These are phyloP conservation scores for Dendroctonus ponderosae DNA, from an alignment of 1,140 invertebrate genomes.

Conservation along the genomic window DNA sequence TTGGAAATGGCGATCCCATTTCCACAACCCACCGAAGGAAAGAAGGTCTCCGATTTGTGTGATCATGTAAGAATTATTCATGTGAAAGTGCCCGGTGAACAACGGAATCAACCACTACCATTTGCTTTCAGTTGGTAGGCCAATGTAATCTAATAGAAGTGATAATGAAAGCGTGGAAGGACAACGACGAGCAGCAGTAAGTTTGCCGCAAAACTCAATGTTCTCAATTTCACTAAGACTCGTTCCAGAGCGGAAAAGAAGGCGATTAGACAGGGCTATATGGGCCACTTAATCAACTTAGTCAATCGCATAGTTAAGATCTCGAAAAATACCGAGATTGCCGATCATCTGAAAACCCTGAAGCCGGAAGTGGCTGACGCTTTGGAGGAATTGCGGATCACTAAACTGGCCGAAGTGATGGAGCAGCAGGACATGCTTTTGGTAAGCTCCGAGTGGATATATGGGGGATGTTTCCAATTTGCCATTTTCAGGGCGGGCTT, in stretches of 20 bases:
- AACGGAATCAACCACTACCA: not conserved
- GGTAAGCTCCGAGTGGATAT: constrained; percentile 44
- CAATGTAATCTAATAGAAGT: constrained; percentile 56
- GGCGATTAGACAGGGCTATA: constrained; percentile 52
- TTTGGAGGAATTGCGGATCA: constrained; percentile 63
- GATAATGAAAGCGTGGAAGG: constrained; percentile 56
- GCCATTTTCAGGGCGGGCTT: constrained; percentile 46
- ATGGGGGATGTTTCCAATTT: too few species aligned
- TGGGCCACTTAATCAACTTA: constrained; percentile 56
- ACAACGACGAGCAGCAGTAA: constrained; percentile 56
- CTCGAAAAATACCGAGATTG: constrained; percentile 52
- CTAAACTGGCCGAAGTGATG: constrained; percentile 61
- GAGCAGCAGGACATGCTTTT: constrained; percentile 59
- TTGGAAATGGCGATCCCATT: constrained; percentile 56
- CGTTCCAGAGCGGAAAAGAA: constrained; percentile 41
- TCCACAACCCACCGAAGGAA: constrained; percentile 30
- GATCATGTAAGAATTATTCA: constrained; percentile 53
- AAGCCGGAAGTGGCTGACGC: constrained; percentile 57
- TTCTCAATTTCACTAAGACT: too few species aligned
- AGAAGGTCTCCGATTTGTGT: constrained; percentile 52
- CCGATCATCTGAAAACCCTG: constrained; percentile 57
- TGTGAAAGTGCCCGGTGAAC: not conserved
- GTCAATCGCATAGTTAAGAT: constrained; percentile 61
- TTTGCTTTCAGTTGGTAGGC: constrained; percentile 53
- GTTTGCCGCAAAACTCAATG: constrained; percentile 33